Base-by-base conservation (phyloP, 2,888 invertebrate genomes). In the Lepidocyrtinus sp. region DNA sequence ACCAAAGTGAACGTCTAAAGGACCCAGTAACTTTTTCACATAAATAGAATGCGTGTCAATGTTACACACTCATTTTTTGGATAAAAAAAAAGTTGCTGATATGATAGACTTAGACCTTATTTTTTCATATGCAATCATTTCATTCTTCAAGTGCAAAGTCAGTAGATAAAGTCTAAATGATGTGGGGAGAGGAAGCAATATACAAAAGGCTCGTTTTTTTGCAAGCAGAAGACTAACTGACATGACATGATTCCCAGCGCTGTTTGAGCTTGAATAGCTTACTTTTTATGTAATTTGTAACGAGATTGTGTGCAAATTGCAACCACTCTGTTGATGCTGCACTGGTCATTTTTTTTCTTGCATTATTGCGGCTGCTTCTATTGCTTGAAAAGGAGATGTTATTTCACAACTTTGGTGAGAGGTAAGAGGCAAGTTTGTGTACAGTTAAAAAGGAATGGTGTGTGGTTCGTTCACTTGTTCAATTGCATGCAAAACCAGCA, bases 111-210 rank as follows among this genome's bases (percentile, higher is more conserved):
- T 12, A 55, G 55, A 5, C 55, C 55, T 55, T 3, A 5, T 55
- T 55, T 55, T 55, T n/a, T 55, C 17, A 55, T n/a, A 55, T 15
- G 15, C 55, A 55, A n/a, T 36, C 36, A 36, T 36, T 36, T 36
- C n/a, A n/a, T 59, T 67, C 26, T 46, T 75, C 75, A 75, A 75
- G 75, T 75, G 50, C 75, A 75, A 75, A 75, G 75, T 75, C 75
- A 75, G 63, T 63, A 27, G 59, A 71, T 22, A 71, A 55, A 61
- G 22, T 55, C 55, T 55, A 17, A 17, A 17, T 55, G 55, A 55
- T 12, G 17, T 7, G 55, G 17, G 55, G 55, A 15, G 59, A 70
- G 55, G 70, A 59, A 70, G 55, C 24, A n/a, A 26, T 7, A 26
- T 25, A 25, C 26, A 22, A 27, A 24, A 26, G 24, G 27, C 1